Evolutionary conservation across 2,113 vertebrate species (phyloP).

Genomic region (Zosterops japonicus): DNA sequence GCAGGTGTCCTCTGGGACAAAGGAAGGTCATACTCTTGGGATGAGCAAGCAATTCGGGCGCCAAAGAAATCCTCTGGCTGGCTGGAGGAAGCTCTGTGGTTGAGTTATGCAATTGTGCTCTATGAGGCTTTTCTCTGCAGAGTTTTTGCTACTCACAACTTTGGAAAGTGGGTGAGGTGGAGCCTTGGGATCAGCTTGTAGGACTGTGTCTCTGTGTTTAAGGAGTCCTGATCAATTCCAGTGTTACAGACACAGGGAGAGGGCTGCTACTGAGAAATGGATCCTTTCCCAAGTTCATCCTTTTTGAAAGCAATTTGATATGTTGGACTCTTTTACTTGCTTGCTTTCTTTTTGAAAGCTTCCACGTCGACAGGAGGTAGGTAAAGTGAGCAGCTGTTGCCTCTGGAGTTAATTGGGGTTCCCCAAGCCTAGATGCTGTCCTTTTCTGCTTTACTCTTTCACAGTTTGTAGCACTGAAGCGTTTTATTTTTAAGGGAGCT

Average conservation of each 20-base stretch:
- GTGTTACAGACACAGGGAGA: neutral
- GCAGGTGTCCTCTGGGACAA: neutral
- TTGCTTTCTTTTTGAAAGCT: constrained; percentile 1
- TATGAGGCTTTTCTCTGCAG: constrained; percentile 4
- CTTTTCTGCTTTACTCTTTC: neutral
- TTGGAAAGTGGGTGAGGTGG: constrained; percentile 22
- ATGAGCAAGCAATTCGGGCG: neutral
- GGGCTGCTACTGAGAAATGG: neutral
- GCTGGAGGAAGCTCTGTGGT: constrained; percentile 44
- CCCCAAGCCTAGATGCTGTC: neutral
- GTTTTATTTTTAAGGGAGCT: constrained; percentile 6
- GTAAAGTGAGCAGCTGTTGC: neutral
- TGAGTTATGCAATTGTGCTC: constrained; percentile 42
- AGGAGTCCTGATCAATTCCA: neutral
- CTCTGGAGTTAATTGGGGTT: neutral
- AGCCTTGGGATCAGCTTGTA: neutral
- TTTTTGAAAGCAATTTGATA: constrained; percentile 51
- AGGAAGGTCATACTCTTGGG: neutral
- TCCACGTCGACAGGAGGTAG: neutral
- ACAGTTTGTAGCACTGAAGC: neutral
- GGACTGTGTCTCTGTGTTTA: neutral
- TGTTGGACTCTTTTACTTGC: neutral
- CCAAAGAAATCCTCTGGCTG: neutral
- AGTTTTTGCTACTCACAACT: neutral
- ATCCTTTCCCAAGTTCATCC: neutral